Base-by-base conservation (phyloP, 2,113 vertebrate genomes). In the Gallinago jamesoni region DNA sequence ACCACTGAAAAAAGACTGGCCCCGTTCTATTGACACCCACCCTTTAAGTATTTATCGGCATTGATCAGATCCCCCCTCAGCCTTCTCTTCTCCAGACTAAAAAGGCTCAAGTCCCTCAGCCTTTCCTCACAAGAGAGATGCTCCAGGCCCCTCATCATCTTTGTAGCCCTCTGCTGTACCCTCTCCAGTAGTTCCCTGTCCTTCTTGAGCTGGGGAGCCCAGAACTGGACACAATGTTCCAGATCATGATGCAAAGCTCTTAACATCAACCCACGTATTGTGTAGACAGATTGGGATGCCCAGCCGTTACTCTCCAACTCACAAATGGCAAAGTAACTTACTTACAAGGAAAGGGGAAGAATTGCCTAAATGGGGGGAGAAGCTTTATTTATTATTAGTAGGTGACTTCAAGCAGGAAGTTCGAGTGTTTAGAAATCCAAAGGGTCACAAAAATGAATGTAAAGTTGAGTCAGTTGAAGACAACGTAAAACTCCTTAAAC, bases 301-400 rank as follows among this genome's bases (percentile, higher is more conserved):
- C 33, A 55, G 48, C 53, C 83, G 18, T 78, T 81, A 20, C 33
- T 72, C 18, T 60, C 15, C 28, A 43, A 2, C 37, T 93, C 41
- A 28, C 6, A 52, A 57, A 60, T 76, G 23, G 50, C 6, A 2
- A 33, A 89, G 35, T 81, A 84, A 67, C 14, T 83, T 72, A 19
- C 14, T 52, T 85, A 35, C 27, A 57, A 62, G 47, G 41, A 78
- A 79, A 16, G 23, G 11, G 55, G 56, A 94, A 67, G 18, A 66
- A 45, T 53, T 79, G 45, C n/a, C 25, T 69, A 5, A 75, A 17
- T 0, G 4, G 0, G 2, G 2, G 53, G 14, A 59, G 33, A 73
- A 64, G 33, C 47, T 68, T 64, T 68, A 48, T 14, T 31, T 57
- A 7, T 19, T 86, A 19, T 15, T 53, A 27, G 21, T 57, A 41